phyloP scores from a whole-genome alignment of 2,888 invertebrate species.

The Leptopilina syphax region DNA sequence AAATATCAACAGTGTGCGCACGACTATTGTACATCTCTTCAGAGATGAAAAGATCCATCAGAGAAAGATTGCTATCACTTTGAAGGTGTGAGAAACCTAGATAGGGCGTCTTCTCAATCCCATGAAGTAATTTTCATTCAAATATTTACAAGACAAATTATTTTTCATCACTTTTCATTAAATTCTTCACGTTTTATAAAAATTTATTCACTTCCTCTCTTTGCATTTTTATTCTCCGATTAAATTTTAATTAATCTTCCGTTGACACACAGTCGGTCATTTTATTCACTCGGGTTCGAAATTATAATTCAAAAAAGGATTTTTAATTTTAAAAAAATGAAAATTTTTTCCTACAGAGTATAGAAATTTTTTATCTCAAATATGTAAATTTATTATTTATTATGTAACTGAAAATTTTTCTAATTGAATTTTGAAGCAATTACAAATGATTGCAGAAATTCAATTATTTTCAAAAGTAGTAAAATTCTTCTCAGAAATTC shows the following conservation, averaged over 20 bases:
- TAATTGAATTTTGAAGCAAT: too few species aligned
- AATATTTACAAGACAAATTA: slow-evolving; percentile 6
- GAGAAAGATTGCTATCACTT: slow-evolving; percentile 33
- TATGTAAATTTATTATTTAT: too few species aligned
- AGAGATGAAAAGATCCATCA: slow-evolving; percentile 33
- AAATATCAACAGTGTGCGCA: slow-evolving; percentile 31
- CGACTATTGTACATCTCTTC: slow-evolving; percentile 7
- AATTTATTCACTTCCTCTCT: neutral
- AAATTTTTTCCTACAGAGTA: too few species aligned
- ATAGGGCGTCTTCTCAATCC: slow-evolving; percentile 38
- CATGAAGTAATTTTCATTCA: slow-evolving; percentile 27
- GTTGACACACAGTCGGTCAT: too few species aligned
- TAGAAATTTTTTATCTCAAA: too few species aligned
- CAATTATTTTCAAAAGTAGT: too few species aligned
- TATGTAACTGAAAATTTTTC: too few species aligned
- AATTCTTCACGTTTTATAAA: neutral
- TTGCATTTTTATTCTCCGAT: neutral
- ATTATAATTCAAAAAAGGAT: too few species aligned
- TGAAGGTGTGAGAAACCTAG: slow-evolving; percentile 30
- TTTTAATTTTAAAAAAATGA: too few species aligned
- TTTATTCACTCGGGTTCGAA: too few species aligned
- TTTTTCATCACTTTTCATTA: slow-evolving; percentile 20
- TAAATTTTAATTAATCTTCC: neutral
- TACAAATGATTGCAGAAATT: too few species aligned
- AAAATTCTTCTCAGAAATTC: too few species aligned